Evolutionary conservation across 2,113 vertebrate species (phyloP), one percentile per base, ranked within the genome.

Genomic region (Carassius gibelio): DNA sequence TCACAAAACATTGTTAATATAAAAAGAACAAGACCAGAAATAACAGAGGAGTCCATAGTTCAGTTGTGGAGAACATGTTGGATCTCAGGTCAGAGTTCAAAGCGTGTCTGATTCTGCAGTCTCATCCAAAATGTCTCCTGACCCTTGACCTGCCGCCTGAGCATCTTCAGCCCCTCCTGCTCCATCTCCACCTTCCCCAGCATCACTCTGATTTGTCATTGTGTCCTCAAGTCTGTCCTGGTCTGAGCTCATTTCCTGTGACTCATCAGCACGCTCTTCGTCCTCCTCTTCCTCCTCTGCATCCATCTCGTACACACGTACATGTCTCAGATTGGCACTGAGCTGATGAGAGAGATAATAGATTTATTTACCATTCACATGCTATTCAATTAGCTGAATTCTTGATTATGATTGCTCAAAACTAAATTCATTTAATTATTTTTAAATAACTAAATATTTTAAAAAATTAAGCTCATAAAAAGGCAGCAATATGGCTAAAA

Each of bases 261-360:
- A 94, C 23, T 95, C 95, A 11, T 90, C 95, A 2, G 88, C 92
- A 19, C 97, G 95, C 48, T 98, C 96, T 1, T 97, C 98, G 55
- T 99, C 98, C 82, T 96, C 96, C 81, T 89, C 88, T 14, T 89
- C 88, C 14, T 99, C 98, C 85, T 99, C 98, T 1, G 98, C 96
- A 64, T 99, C 98, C 98, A 99, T 99, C 91, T 99, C 98, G 91
- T 98, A 99, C 30, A 99, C 97, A 48, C 98, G 93, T 62, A 99
- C 94, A 0, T 99, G 98, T 80, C 97, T 96, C 55, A 99, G 94
- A 89, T 99, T 99, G 3, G 96, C 95, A 88, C 98, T 99, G 26
- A 99, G 93, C 98, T 99, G 88, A 0, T 69, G 50, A 55, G 87
- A 66, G 45, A 68, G 75, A 62, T 64, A 57, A 6, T n/a, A 19